These are phyloP conservation scores for Alviniconcha marisindica DNA, from an alignment of 1,140 invertebrate genomes.

Conservation along the genomic window DNA sequence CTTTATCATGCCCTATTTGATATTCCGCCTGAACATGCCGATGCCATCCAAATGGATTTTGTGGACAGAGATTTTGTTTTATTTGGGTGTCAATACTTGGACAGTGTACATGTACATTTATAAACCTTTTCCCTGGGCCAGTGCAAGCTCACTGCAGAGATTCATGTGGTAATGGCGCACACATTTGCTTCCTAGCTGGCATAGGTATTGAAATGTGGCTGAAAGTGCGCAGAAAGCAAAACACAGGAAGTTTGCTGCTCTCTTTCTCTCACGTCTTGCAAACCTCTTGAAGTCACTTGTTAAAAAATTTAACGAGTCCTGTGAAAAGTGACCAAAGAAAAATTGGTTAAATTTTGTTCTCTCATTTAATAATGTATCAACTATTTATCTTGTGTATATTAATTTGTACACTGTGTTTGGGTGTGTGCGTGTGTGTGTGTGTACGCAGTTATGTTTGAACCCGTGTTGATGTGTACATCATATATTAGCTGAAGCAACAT, in stretches of 20 bases:
- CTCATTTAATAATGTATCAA: no score
- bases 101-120: slow-evolving; percentile 91
- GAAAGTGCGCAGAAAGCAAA: background rate
- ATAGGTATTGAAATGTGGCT: background rate
- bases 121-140: slow-evolving; percentile 89
- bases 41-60: slow-evolving; percentile 79
- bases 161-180: slow-evolving; percentile 98
- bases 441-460: no score
- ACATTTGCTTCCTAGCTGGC: no score
- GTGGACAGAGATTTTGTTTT: slow-evolving; percentile 83
- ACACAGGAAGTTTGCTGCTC: background rate
- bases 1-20: slow-evolving; percentile 93
- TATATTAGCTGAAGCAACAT: no score
- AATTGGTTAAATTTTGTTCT: no score
- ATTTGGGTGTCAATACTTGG: slow-evolving; percentile 84
- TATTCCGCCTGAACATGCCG: slow-evolving; percentile 86
- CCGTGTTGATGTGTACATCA: no score
- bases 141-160: slow-evolving; percentile 85
- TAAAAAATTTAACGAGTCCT: no score
- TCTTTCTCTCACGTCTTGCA: background rate
- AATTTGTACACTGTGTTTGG: no score
- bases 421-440: no score
- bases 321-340: no score
- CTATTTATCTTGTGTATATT: no score
- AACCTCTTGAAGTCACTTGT: no score